A percentile compares a stretch with the other conserved stretches of the same genome.
These are phyloP conservation scores for Aplocera efformata DNA, from an alignment of 2,888 invertebrate genomes.

Conservation along the genomic window DNA sequence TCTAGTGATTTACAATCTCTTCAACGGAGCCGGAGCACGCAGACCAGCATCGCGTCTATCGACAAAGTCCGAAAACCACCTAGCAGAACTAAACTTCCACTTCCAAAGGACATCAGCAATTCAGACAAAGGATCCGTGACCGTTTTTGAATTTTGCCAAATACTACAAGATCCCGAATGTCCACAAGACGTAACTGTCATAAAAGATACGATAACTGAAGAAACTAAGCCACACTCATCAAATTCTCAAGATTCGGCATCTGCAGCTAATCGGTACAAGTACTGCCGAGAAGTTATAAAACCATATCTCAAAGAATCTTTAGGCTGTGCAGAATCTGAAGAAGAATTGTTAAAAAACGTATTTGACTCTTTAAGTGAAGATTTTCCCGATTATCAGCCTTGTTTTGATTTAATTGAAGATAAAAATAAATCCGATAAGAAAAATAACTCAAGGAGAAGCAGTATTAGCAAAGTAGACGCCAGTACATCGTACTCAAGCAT, in stretches of 20 bases:
- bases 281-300: conserved; percentile 47
- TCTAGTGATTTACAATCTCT: conserved; percentile 24
- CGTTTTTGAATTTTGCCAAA: conserved; percentile 38
- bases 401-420: conserved; percentile 16
- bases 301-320: conserved; percentile 38
- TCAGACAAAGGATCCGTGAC: conserved; percentile 31
- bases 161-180: conserved; percentile 35
- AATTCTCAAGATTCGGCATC: conserved; percentile 20
- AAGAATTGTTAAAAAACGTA: conserved; percentile 33
- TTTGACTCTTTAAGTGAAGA: conserved; percentile 33
- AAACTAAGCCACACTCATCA: conserved; percentile 24
- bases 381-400: conserved; percentile 36
- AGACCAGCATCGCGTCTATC: conserved; percentile 30
- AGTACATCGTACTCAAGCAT: conserved; percentile 5
- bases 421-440: conserved; percentile 12
- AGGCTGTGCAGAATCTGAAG: conserved; percentile 34
- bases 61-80: conserved; percentile 3
- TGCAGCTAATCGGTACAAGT: conserved; percentile 34
- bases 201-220: conserved; percentile 40
- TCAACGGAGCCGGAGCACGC: conserved; percentile 39
- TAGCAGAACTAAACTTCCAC: conserved; percentile 16
- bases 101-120: conserved; percentile 23
- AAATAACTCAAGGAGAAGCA: conserved; percentile 4
- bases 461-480: conserved; percentile 18
- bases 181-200: conserved; percentile 34